A percentile compares a stretch with the other conserved stretches of the same genome.
Conservation (phyloP, 2,113 vertebrate genomes). For the Ovis aries region ARS-UI_Ramb_v3.0 NC_056054.1:220594001-220594500, state of each 20-base stretch:
- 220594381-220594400: background rate
- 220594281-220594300: background rate
- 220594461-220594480: slow-evolving; percentile 41
- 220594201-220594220: background rate
- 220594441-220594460: slow-evolving; percentile 33
- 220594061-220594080: background rate
- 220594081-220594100: background rate
- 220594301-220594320: background rate
- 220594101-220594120: background rate
- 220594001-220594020: background rate
- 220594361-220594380: background rate
- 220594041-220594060: background rate
- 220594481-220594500: slow-evolving; percentile 35
- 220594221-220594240: background rate
- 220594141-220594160: background rate
- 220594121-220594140: background rate
- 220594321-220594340: slow-evolving; percentile 7
- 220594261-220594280: background rate
- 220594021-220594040: background rate
- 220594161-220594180: background rate
- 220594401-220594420: background rate
- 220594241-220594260: background rate
- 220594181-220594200: background rate
- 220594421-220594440: background rate
- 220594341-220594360: background rate